Conservation (phyloP, 1,140 invertebrate genomes). For the Camponotus floridanus region DNA sequence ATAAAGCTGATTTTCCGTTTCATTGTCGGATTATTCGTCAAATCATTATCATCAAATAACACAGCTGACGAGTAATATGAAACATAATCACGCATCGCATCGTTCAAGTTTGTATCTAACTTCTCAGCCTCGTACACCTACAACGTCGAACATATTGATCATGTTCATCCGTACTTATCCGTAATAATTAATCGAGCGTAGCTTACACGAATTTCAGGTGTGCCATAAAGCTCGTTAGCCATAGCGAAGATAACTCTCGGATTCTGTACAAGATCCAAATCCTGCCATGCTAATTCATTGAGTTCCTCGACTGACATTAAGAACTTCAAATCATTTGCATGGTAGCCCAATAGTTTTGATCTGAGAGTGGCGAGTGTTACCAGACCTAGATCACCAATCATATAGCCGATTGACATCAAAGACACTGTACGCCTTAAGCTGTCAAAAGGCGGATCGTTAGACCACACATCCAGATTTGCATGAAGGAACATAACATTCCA, state of each 20-base stretch:
- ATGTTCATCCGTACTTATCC: neutral
- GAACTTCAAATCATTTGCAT: constrained; percentile 67
- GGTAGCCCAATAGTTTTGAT: constrained; percentile 77
- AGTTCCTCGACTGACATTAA: constrained; percentile 77
- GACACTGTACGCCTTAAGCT: constrained; percentile 76
- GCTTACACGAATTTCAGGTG: constrained; percentile 78
- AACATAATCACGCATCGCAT: constrained; percentile 72
- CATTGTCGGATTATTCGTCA: constrained; percentile 8
- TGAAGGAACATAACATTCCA: constrained; percentile 83
- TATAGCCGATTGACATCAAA: constrained; percentile 79
- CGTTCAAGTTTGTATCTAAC: constrained; percentile 75
- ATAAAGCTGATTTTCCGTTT: constrained; percentile 64
- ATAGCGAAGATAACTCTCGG: constrained; percentile 81
- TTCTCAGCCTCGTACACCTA: constrained; percentile 77
- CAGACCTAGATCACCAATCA: constrained; percentile 83
- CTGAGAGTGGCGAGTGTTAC: constrained; percentile 79
- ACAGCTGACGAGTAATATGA: constrained; percentile 62
- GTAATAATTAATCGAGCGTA: constrained; percentile 44
- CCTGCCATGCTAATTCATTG: constrained; percentile 82
- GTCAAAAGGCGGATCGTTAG: constrained; percentile 69
- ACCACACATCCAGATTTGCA: constrained; percentile 75
- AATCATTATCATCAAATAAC: neutral
- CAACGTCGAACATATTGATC: constrained; percentile 16
- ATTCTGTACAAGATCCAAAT: constrained; percentile 80
- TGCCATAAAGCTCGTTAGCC: constrained; percentile 79